Evolutionary conservation across 2,888 invertebrate species (phyloP), one percentile per base, ranked within the genome.

Genomic region (Meandrusa payeni): DNA sequence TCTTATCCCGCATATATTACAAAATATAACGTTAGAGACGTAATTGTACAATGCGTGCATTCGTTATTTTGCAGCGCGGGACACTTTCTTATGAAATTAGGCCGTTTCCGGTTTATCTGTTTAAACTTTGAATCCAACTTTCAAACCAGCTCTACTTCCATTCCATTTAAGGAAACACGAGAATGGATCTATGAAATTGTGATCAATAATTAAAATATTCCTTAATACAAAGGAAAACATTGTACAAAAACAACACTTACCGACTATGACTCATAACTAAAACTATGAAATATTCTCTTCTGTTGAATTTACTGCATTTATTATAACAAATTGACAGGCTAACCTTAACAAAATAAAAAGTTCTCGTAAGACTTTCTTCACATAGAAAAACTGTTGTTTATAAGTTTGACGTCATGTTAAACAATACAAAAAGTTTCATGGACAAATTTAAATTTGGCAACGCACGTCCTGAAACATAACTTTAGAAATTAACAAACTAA

Each of bases 231-330:
- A 27, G 11, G 15, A n/a, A 37, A 28, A 27, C 27, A 27, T 12
- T 13, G 2, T 12, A 12, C 9, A 27, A 19, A 24, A 41, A 17
- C 22, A 34, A 41, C 23, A 42, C 59, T 64, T 54, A 54, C 52
- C 33, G 6, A 46, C 37, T 46, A 63, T 72, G 70, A 71, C 47
- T 71, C 71, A 72, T 59, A 51, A 46, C 53, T n/a, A 59, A 52
- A 57, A 64, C 56, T 22, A 61, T 59, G 58, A 59, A 52, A 52
- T 49, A 48, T 42, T 41, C 48, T 56, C 34, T 28, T 9, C 20
- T 23, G 57, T 70, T 64, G 55, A 71, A 71, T 65, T 73, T 73
- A 55, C 69, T 70, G 72, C 72, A 59, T 54, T 58, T 58, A 56
- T 50, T 36, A 52, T 52, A 59, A 43, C 32, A 34, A 42, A 29